Evolutionary conservation across 2,888 invertebrate genomes (phyloP).

Genomic region (Agonopterix alstromeriana): DNA sequence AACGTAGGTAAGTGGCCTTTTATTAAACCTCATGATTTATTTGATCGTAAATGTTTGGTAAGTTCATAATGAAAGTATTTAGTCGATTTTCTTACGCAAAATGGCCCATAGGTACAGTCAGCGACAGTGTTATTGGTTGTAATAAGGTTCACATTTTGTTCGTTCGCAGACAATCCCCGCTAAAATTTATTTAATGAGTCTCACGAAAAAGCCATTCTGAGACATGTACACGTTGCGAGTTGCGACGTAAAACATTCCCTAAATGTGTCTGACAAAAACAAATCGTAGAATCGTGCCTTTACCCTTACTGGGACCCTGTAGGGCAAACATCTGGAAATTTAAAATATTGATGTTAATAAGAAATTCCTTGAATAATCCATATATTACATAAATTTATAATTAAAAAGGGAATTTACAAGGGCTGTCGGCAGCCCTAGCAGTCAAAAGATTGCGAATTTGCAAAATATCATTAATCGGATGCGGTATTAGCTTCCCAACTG

Average conservation of each 20-base stretch:
- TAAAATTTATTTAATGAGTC: slow-evolving; percentile 15
- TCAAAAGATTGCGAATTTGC: slow-evolving; percentile 5
- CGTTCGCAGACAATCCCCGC: not conserved
- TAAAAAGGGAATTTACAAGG: not conserved
- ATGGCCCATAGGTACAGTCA: too few species aligned
- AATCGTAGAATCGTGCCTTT: slow-evolving; percentile 30
- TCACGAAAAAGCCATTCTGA: slow-evolving; percentile 31
- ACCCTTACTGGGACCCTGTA: slow-evolving; percentile 10
- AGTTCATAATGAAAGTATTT: not conserved
- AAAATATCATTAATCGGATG: slow-evolving; percentile 41
- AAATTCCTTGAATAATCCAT: not conserved
- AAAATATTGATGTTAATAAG: not conserved
- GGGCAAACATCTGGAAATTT: not conserved
- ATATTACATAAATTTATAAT: not conserved
- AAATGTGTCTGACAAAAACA: slow-evolving; percentile 35
- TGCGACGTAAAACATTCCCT: slow-evolving; percentile 25
- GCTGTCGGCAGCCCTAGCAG: not conserved
- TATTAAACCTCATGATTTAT: too few species aligned
- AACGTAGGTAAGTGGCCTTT: too few species aligned
- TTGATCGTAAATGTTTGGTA: too few species aligned
- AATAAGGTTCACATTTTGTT: too few species aligned
- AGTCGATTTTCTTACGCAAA: not conserved
- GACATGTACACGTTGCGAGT: slow-evolving; percentile 20
- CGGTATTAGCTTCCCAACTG: slow-evolving; percentile 40
- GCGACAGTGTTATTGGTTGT: too few species aligned